Conservation (phyloP, 2,113 vertebrate species). For the Sinocyclocheilus anophthalmus region DNA sequence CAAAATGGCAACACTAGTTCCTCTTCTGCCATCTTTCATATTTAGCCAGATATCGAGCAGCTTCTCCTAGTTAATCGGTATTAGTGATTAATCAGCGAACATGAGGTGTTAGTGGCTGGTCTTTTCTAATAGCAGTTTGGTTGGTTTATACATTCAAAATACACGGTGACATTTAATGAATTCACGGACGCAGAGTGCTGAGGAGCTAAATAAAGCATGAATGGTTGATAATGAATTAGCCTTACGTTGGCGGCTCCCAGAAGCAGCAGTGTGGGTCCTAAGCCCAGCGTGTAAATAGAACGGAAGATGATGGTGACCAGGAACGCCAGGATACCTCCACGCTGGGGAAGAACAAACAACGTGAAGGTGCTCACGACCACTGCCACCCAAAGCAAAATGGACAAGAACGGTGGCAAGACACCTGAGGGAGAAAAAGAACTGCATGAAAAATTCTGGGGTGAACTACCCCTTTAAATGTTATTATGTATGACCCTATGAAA, state of each 20-base stretch:
- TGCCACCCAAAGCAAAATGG: slow-evolving; percentile 87
- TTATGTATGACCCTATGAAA: too few species aligned
- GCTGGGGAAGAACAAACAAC: slow-evolving; percentile 89
- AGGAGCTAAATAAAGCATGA: not conserved
- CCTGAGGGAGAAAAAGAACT: slow-evolving; percentile 72
- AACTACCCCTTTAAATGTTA: not conserved
- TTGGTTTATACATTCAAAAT: not conserved
- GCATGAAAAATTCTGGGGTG: not conserved
- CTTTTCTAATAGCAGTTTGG: not conserved
- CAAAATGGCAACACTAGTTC: not conserved
- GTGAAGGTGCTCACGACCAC: slow-evolving; percentile 81
- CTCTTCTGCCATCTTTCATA: not conserved
- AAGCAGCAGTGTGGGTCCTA: slow-evolving; percentile 86
- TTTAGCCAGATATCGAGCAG: not conserved
- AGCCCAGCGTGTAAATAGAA: slow-evolving; percentile 95
- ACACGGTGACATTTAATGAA: not conserved
- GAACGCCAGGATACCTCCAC: slow-evolving; percentile 91
- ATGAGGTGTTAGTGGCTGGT: not conserved
- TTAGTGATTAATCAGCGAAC: not conserved
- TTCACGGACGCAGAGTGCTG: not conserved
- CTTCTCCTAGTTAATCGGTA: not conserved
- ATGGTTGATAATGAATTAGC: slow-evolving; percentile 37
- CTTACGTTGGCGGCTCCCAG: slow-evolving; percentile 94
- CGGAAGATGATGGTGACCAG: slow-evolving; percentile 91
- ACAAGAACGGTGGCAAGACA: slow-evolving; percentile 84